Evolutionary conservation across 37 sponge, comb jelly and placozoan genomes (phyloP).

Genomic region (Crambe crambe): DNA sequence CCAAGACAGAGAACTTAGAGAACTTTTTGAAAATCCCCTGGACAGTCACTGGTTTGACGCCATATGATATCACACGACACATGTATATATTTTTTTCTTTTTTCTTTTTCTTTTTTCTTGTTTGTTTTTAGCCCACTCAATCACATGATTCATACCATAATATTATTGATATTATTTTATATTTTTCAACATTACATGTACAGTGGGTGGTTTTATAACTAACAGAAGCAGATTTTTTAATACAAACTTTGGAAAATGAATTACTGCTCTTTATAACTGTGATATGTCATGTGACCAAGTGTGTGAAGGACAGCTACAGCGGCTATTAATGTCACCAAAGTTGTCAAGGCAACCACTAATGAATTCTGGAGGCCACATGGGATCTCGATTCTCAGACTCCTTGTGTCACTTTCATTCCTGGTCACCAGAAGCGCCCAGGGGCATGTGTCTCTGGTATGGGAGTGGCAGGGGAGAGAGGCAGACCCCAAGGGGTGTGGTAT

Average conservation of each 20-base stretch:
- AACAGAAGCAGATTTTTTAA: too few relatives aligned
- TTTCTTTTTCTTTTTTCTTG: not conserved
- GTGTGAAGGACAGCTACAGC: not conserved
- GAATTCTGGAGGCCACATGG: conserved; percentile 2
- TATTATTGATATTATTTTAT: too few relatives aligned
- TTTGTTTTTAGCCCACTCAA: too few relatives aligned
- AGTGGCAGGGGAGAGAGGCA: conserved; percentile 16
- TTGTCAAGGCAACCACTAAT: not conserved
- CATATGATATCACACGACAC: not conserved
- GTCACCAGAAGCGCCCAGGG: not conserved
- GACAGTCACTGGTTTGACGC: conserved; percentile 61
- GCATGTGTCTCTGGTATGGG: conserved; percentile 8
- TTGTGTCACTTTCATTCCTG: not conserved
- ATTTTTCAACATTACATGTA: too few relatives aligned
- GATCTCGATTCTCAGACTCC: not conserved
- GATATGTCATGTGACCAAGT: not conserved
- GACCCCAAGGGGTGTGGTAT: not conserved
- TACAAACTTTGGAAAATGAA: too few relatives aligned
- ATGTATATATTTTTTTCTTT: not conserved
- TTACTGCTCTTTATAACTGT: not conserved
- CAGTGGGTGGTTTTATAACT: too few relatives aligned
- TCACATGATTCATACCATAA: too few relatives aligned
- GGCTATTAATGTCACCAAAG: not conserved
- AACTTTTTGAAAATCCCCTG: conserved; percentile 66
- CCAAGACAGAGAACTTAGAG: conserved; percentile 59